These are phyloP conservation scores for Megalonaias nervosa DNA, from an alignment of 1,140 invertebrate species.

Conservation along the genomic window DNA sequence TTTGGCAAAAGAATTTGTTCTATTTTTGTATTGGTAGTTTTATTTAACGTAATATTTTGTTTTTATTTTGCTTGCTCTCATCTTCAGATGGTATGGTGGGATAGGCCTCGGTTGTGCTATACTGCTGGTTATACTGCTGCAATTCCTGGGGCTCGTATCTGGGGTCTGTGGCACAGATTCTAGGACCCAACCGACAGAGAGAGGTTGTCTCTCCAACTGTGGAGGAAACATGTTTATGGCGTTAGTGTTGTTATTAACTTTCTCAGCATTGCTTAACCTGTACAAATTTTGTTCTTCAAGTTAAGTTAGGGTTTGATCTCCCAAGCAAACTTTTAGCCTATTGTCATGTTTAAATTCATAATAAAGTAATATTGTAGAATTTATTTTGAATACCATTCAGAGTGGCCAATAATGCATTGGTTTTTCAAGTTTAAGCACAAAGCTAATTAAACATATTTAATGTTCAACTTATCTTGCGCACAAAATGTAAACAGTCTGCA, in stretches of 20 bases:
- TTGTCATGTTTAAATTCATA: not conserved
- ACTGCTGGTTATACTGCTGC: conserved; percentile 75
- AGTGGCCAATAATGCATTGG: not conserved
- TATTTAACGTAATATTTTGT: too few relatives aligned
- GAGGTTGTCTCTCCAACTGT: conserved; percentile 40
- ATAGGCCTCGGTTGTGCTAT: conserved; percentile 70
- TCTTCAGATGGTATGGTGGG: conserved; percentile 52
- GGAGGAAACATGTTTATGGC: conserved; percentile 42
- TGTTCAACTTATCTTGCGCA: too few relatives aligned
- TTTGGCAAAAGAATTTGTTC: too few relatives aligned
- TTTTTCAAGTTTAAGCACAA: too few relatives aligned
- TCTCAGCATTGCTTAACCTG: not conserved
- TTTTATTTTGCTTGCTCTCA: too few relatives aligned
- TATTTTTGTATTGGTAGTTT: too few relatives aligned
- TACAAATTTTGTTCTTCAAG: not conserved
- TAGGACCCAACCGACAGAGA: conserved; percentile 72
- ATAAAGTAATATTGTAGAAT: too few relatives aligned
- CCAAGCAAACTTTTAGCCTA: not conserved
- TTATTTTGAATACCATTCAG: too few relatives aligned
- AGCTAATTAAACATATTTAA: too few relatives aligned
- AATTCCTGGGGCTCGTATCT: conserved; percentile 84
- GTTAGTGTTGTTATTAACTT: conserved; percentile 26
- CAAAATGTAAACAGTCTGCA: too few relatives aligned
- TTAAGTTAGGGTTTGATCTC: not conserved
- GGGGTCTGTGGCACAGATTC: conserved; percentile 84